Conservation (phyloP, 2,888 invertebrate genomes). For the Agrochola circellaris region DNA sequence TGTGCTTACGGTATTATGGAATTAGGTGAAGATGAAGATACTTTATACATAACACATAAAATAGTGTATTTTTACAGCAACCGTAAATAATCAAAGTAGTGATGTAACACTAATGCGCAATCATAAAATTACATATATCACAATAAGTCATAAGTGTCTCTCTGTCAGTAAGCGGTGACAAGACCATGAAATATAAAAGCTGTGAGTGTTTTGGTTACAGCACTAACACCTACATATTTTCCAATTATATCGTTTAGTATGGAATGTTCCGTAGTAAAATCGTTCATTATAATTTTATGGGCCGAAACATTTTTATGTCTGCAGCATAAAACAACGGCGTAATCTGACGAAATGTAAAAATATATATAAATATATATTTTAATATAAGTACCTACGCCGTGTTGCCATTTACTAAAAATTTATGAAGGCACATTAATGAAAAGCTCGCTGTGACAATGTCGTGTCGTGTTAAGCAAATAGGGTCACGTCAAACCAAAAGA, state of each 20-base stretch:
- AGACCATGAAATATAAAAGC: constrained; percentile 50
- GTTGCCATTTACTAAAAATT: constrained; percentile 32
- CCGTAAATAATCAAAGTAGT: constrained; percentile 11
- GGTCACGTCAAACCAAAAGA: constrained; percentile 29
- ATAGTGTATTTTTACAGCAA: background rate
- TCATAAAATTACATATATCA: constrained; percentile 65
- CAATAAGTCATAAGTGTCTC: constrained; percentile 62
- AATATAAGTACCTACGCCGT: constrained; percentile 4
- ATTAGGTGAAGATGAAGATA: background rate
- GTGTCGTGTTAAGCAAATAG: constrained; percentile 35
- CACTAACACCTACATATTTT: constrained; percentile 56
- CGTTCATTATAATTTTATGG: constrained; percentile 60
- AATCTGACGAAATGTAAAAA: constrained; percentile 53
- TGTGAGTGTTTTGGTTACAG: constrained; percentile 42
- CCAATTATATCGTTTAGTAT: constrained; percentile 22
- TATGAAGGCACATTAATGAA: constrained; percentile 41
- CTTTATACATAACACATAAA: background rate
- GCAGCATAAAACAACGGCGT: constrained; percentile 52
- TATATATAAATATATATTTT: constrained; percentile 7
- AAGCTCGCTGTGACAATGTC: constrained; percentile 47
- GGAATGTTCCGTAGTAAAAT: constrained; percentile 36
- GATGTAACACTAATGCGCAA: constrained; percentile 53
- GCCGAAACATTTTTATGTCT: constrained; percentile 55
- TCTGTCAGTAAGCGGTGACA: constrained; percentile 65
- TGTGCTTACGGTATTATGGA: background rate